Evolutionary conservation across 2,888 invertebrate species (phyloP).

Genomic region (Strigamia maritima): DNA sequence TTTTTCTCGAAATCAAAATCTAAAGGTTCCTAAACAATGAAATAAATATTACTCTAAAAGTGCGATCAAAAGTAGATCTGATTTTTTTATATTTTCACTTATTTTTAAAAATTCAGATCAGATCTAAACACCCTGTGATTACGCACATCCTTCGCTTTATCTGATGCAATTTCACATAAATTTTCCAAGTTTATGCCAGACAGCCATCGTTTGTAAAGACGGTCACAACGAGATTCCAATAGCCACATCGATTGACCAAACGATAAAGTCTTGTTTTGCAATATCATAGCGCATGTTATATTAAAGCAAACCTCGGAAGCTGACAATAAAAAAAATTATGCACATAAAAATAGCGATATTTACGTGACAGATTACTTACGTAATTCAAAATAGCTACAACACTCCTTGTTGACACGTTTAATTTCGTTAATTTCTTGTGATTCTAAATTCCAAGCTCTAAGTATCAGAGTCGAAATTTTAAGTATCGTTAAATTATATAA

Average conservation of each 20-base stretch:
- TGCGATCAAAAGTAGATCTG: too few species aligned
- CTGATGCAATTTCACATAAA: conserved; percentile 15
- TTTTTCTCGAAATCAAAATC: too few species aligned
- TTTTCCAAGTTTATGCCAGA: neutral
- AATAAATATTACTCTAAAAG: too few species aligned
- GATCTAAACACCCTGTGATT: neutral
- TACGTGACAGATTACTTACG: neutral
- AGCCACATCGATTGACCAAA: conserved; percentile 8
- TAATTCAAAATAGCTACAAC: neutral
- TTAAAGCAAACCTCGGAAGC: neutral
- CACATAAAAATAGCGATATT: neutral
- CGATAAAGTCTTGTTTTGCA: neutral
- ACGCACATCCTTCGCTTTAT: conserved; percentile 5
- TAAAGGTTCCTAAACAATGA: too few species aligned
- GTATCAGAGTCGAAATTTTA: neutral
- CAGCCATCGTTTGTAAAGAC: neutral
- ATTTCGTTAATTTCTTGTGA: neutral
- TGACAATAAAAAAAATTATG: neutral
- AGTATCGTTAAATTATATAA: neutral
- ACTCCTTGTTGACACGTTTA: neutral
- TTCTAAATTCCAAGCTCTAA: neutral
- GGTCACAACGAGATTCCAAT: conserved; percentile 7
- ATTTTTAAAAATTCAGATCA: too few species aligned
- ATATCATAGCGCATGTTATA: neutral
- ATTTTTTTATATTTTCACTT: too few species aligned